Conservation (phyloP, 2,888 invertebrate species). For the Empis stercorea region DNA sequence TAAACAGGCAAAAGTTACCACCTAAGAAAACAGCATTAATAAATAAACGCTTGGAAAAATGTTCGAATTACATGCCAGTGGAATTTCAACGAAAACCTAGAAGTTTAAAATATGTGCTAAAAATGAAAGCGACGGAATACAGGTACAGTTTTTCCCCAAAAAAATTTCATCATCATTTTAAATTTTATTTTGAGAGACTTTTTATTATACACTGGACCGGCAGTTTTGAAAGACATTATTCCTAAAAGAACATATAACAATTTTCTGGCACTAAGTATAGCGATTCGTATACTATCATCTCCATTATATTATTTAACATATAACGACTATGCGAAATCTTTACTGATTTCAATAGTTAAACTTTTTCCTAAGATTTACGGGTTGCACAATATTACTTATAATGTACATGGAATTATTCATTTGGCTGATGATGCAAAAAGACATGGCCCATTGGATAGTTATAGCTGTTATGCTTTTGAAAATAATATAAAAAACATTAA, state of each 20-base stretch:
- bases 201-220: background rate
- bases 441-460: constrained; percentile 13
- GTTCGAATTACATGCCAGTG: background rate
- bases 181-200: background rate
- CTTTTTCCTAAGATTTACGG: background rate
- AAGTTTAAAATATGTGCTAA: background rate
- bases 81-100: background rate
- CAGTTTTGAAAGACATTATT: background rate
- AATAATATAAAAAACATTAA: constrained; percentile 11
- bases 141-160: background rate
- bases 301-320: background rate
- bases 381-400: constrained; percentile 1
- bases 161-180: background rate
- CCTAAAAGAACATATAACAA: background rate
- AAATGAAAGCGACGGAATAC: background rate
- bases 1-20: background rate
- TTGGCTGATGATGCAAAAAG: constrained; percentile 9
- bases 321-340: background rate
- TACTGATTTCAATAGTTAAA: background rate
- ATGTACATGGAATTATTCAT: constrained; percentile 10
- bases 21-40: background rate
- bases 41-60: background rate
- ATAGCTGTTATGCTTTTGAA: constrained; percentile 12
- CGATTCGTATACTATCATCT: background rate
- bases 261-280: background rate